Evolutionary conservation across 2,888 invertebrate genomes (phyloP), one percentile per base, ranked within the genome.

Genomic region (Lycaena phlaeas): DNA sequence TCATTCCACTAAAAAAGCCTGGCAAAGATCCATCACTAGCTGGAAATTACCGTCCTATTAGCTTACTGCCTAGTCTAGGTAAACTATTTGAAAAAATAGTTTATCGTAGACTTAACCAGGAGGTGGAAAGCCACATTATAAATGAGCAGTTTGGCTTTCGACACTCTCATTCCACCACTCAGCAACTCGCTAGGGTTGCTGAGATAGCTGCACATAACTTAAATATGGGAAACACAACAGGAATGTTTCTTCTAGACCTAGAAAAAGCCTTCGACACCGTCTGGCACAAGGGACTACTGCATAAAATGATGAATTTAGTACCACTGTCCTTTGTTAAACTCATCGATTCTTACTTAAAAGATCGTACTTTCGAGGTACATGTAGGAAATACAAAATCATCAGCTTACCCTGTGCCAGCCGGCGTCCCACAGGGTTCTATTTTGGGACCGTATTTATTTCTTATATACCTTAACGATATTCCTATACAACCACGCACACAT

Each of bases 181-280:
- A 42, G 15, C 38, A 43, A 36, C 26, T 46, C 11, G 42, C 37
- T 12, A 39, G 44, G 30, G 27, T 46, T 9, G 22, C 22, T 18
- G 44, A 44, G 14, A 22, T 27, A 10, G 30, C 41, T 11, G 25
- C 44, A 2, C 41, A 43, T 27, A 34, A 45, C 26, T 22, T 48
- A 4, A 45, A 48, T 11, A 6, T 36, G 1, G 11, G 14, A 3
- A 10, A 37, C 2, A 37, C 43, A 1, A 45, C 48, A 0, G 45
- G 43, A 6, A 43, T 48, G 44, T 27, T 48, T 9, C 36, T 45
- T 2, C 25, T 45, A 2, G 44, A 48, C 25, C 28, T 48, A 28
- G n/a, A n/a, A n/a, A n/a, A n/a, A n/a, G 47, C 41, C 2, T 47
- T 44, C 11, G 44, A 42, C 5, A 38, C 38, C 3, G 47, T 44